Evolutionary conservation across 2,888 invertebrate species (phyloP).

Genomic region (Pterostichus madidus): DNA sequence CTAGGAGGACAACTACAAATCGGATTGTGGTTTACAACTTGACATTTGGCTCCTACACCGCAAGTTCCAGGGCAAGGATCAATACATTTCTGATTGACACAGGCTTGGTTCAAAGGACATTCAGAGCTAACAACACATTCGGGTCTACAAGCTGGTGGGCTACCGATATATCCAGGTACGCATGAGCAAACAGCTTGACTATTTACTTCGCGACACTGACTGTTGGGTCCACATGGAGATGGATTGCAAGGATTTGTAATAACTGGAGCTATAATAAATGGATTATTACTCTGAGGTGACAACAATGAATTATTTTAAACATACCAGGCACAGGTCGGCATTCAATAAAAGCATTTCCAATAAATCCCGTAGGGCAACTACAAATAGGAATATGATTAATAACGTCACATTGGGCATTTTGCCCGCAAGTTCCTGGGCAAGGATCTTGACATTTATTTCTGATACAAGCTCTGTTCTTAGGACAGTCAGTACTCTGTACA

Average conservation of each 20-base stretch:
- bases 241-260: slow-evolving; percentile 85
- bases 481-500: slow-evolving; percentile 76
- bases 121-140: slow-evolving; percentile 86
- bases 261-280: slow-evolving; percentile 74
- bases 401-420: slow-evolving; percentile 78
- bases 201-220: slow-evolving; percentile 84
- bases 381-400: slow-evolving; percentile 79
- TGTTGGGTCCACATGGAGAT: slow-evolving; percentile 88
- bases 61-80: slow-evolving; percentile 87
- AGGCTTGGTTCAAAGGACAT: slow-evolving; percentile 83
- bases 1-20: slow-evolving; percentile 81
- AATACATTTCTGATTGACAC: slow-evolving; percentile 85
- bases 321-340: slow-evolving; percentile 69
- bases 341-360: slow-evolving; percentile 76
- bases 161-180: slow-evolving; percentile 84
- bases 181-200: slow-evolving; percentile 85
- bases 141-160: slow-evolving; percentile 86
- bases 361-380: slow-evolving; percentile 74
- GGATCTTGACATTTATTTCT: slow-evolving; percentile 78
- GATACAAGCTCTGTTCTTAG: slow-evolving; percentile 76
- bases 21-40: slow-evolving; percentile 81
- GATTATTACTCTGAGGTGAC: no score
- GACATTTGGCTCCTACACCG: slow-evolving; percentile 80
- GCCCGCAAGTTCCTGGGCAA: slow-evolving; percentile 79
- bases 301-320: neutral